Conservation (phyloP, 1,140 invertebrate species). For the Drosophila orosa region DNA sequence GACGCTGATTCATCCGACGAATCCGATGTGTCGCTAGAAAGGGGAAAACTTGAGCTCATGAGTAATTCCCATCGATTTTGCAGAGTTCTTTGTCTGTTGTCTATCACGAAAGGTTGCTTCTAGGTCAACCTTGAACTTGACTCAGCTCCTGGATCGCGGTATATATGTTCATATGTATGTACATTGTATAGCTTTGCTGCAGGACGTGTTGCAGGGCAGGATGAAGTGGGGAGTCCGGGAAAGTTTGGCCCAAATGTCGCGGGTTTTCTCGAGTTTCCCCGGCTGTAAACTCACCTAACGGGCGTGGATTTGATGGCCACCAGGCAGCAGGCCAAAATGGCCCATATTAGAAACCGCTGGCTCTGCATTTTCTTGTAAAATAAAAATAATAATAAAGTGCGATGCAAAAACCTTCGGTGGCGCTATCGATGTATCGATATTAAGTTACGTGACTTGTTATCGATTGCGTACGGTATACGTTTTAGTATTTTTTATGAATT, state of each 20-base stretch:
- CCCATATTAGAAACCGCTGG: constrained; percentile 26
- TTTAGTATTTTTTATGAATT: background rate
- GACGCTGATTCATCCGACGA: constrained; percentile 41
- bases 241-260: background rate
- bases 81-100: background rate
- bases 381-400: constrained; percentile 47
- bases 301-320: constrained; percentile 24
- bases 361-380: constrained; percentile 41
- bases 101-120: background rate
- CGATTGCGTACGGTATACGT: background rate
- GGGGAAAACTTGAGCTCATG: background rate
- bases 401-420: constrained; percentile 7
- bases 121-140: constrained; percentile 51
- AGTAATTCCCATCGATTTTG: constrained; percentile 13
- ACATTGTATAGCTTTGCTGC: background rate
- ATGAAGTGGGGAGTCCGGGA: constrained; percentile 7
- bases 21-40: constrained; percentile 38
- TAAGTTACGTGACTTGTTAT: background rate
- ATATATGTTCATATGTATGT: no score
- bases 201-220: constrained; percentile 8
- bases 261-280: background rate
- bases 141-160: constrained; percentile 1
- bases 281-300: constrained; percentile 27
- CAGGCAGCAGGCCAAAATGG: constrained; percentile 34
- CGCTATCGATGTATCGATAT: constrained; percentile 1